Conservation (phyloP, 1,140 invertebrate genomes). For the Bicyclus anynana region DNA sequence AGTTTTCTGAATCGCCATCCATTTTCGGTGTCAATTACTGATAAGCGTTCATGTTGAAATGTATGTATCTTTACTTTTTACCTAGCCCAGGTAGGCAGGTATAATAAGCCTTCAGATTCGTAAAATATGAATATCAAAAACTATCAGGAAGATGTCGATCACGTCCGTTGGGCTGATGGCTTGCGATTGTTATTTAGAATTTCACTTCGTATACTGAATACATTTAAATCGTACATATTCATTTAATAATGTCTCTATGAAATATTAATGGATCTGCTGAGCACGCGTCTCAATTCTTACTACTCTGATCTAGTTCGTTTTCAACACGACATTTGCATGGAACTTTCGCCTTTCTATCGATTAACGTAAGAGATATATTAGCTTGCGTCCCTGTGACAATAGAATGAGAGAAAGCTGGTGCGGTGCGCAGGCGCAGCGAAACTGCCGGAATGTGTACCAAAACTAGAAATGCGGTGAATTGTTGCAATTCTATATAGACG, state of each 20-base stretch:
- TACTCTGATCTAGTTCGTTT: slow-evolving; percentile 16
- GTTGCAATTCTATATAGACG: slow-evolving; percentile 16
- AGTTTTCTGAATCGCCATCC: no score
- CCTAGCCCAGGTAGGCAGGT: no score
- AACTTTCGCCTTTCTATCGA: slow-evolving; percentile 5
- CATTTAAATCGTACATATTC: slow-evolving; percentile 2
- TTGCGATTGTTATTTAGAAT: neutral
- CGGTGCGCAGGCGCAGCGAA: slow-evolving; percentile 9
- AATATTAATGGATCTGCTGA: slow-evolving; percentile 1
- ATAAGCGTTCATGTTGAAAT: no score
- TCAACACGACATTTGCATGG: slow-evolving; percentile 7
- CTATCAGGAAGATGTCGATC: neutral
- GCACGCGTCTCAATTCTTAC: slow-evolving; percentile 15
- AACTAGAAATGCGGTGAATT: slow-evolving; percentile 24
- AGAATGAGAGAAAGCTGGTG: slow-evolving; percentile 19
- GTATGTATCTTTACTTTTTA: no score
- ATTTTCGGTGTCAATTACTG: no score
- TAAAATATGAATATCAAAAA: neutral
- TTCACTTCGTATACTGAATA: slow-evolving; percentile 5
- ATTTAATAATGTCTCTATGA: slow-evolving; percentile 1
- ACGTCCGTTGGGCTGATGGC: neutral
- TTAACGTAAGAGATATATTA: slow-evolving; percentile 5
- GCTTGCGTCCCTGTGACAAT: slow-evolving; percentile 11
- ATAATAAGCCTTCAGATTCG: no score
- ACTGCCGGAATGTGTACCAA: slow-evolving; percentile 23